Base-by-base conservation (phyloP, 2,797 vertebrate genomes). In the Cichlasoma orientale region DNA sequence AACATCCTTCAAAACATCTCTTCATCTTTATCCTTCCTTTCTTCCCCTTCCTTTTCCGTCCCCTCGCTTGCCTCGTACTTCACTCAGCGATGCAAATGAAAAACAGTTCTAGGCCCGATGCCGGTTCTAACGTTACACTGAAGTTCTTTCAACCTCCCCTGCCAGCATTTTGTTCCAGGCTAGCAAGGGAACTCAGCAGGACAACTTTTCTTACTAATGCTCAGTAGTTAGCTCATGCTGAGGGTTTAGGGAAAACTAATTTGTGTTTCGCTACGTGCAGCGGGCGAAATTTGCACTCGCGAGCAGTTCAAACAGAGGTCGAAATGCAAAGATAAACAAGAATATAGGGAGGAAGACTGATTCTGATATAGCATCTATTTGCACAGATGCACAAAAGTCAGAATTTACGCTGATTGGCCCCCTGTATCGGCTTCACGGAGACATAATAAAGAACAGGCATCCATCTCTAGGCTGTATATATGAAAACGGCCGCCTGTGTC, bases 1-100 rank as follows among this genome's bases (percentile, higher is more conserved):
- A 86, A 56, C 78, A 83, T 83, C 53, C 74, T 84, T 90, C 69
- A 87, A 88, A 90, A 88, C 72, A 83, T 53, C 75, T 77, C 73
- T 72, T 85, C 77, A 75, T 88, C 85, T 58, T 33, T 6, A 25
- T 56, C 25, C 72, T 36, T 63, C 77, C 25, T 75, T 36, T 71
- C 75, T 75, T 82, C 56, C n/a, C 11, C 27, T 59, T 72, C 66
- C 27, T 50, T 68, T 72, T 57, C 73, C 68, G 1, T 66, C 59
- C 55, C 10, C 44, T 47, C 70, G 25, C 44, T 47, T 7, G 4
- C 61, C 38, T 74, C 14, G 9, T 56, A 52, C 73, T 79, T 86
- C 71, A 77, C 69, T 57, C 29, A n/a, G 14, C 27, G 86, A 87
- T 58, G 78, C 59, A 87, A 87, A 91, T 91, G 57, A 80, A 84